A percentile compares a stretch with the other conserved stretches of the same genome.
Conservation (phyloP, 2,113 vertebrate species). For the Asarcornis scutulata region DNA sequence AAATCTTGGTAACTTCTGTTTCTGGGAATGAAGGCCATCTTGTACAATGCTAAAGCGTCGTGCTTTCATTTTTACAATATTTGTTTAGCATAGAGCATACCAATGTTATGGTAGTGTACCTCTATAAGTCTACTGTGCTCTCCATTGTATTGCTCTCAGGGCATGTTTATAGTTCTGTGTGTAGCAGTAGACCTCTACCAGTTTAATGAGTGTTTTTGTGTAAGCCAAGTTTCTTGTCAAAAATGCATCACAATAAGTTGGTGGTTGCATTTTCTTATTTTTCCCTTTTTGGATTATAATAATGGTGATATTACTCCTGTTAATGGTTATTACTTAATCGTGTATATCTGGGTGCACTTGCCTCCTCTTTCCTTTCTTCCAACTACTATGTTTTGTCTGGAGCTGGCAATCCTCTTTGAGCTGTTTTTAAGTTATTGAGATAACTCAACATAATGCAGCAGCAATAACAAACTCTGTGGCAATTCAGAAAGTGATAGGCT, state of each 20-base stretch:
- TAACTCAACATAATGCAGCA: background rate
- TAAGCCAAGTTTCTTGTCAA: background rate
- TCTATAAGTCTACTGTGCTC: background rate
- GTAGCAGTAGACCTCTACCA: background rate
- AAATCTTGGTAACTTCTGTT: background rate
- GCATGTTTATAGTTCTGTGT: background rate
- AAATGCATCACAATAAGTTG: background rate
- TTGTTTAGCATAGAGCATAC: rapidly evolving
- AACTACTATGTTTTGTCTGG: background rate
- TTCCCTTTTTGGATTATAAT: background rate
- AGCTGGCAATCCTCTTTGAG: background rate
- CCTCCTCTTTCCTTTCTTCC: background rate
- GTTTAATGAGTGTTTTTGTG: background rate
- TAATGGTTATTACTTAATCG: background rate
- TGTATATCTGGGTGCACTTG: background rate
- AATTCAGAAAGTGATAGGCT: background rate
- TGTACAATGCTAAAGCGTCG: background rate
- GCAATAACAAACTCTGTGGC: background rate
- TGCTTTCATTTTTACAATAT: background rate
- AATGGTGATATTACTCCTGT: background rate
- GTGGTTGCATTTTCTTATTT: background rate
- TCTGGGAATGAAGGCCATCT: background rate
- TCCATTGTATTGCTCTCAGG: background rate
- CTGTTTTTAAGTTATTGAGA: background rate
- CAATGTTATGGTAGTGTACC: background rate